These are phyloP conservation scores for Pangasius sanitwongsei DNA, from an alignment of 2,797 vertebrate genomes.

Conservation along the genomic window DNA sequence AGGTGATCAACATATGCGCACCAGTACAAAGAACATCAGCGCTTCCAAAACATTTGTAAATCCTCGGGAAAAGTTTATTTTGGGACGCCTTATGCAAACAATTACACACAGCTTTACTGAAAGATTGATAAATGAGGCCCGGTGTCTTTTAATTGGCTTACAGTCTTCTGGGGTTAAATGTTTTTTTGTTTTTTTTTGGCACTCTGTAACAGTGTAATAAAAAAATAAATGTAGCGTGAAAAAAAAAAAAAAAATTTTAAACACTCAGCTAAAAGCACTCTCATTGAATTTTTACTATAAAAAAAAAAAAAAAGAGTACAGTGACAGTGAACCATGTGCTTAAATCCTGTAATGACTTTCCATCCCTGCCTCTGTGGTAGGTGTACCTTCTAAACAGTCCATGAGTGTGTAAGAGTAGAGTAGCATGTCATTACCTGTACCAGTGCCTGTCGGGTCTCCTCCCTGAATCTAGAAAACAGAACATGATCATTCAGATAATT, in stretches of 20 bases:
- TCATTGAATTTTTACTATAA: neutral
- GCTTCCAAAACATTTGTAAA: neutral
- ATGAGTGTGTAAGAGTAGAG: neutral
- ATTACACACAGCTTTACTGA: no score
- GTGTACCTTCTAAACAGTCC: neutral
- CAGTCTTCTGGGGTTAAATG: neutral
- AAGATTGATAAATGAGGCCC: no score
- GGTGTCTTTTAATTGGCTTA: neutral
- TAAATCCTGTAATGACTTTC: neutral
- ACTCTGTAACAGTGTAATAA: neutral
- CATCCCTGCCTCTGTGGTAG: neutral
- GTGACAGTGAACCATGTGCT: neutral
- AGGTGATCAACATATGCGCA: no score
- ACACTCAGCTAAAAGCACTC: neutral
- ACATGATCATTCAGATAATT: neutral
- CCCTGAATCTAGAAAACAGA: constrained; percentile 87
- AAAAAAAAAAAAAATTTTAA: neutral
- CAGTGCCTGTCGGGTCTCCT: constrained; percentile 94
- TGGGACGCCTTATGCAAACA: no score
- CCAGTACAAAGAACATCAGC: no score
- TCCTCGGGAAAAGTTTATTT: neutral
- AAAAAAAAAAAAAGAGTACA: neutral
- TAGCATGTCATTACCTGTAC: constrained; percentile 80
- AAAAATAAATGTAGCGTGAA: no score
- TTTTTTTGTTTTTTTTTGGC: neutral